A percentile compares a stretch with the other conserved stretches of the same genome.
phyloP scores from a whole-genome alignment of 2,797 vertebrate species.

The Thamnophis elegans region DNA sequence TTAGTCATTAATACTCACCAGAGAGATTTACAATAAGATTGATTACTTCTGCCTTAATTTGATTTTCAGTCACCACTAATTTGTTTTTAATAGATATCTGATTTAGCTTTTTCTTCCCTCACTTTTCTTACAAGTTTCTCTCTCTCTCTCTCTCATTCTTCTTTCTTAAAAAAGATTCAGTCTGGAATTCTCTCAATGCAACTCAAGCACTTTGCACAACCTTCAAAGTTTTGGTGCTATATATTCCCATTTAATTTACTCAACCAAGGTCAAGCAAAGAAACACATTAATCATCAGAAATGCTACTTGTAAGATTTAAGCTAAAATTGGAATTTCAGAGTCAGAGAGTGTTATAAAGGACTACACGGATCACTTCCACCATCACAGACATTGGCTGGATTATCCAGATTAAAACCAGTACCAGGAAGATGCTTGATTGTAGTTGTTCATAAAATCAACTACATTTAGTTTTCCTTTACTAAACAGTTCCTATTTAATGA shows the following conservation, averaged over 20 bases:
- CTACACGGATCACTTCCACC: neutral
- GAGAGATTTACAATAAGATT: slow-evolving; percentile 65
- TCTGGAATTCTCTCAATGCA: slow-evolving; percentile 40
- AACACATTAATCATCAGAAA: slow-evolving; percentile 56
- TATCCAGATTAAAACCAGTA: neutral
- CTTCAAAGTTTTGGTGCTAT: slow-evolving; percentile 55
- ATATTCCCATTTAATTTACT: slow-evolving; percentile 67
- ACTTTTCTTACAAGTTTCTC: slow-evolving; percentile 22
- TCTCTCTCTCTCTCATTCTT: slow-evolving; percentile 48
- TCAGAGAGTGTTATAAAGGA: neutral
- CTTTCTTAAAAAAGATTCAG: slow-evolving; percentile 44
- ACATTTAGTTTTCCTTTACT: neutral
- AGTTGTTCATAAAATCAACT: neutral
- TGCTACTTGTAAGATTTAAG: slow-evolving; percentile 26
- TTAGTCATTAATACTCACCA: slow-evolving; percentile 58
- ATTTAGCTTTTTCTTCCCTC: slow-evolving; percentile 67
- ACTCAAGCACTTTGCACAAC: slow-evolving; percentile 48
- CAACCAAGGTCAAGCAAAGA: slow-evolving; percentile 47
- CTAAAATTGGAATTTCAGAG: slow-evolving; percentile 10
- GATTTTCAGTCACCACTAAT: slow-evolving; percentile 65
- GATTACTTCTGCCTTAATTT: slow-evolving; percentile 69
- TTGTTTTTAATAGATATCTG: slow-evolving; percentile 69
- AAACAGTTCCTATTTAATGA: neutral
- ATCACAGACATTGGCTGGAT: neutral
- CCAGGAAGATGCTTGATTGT: neutral